A percentile compares a stretch with the other conserved stretches of the same genome.
Conservation (phyloP, 2,888 invertebrate species). For the Diarsia rubi region DNA sequence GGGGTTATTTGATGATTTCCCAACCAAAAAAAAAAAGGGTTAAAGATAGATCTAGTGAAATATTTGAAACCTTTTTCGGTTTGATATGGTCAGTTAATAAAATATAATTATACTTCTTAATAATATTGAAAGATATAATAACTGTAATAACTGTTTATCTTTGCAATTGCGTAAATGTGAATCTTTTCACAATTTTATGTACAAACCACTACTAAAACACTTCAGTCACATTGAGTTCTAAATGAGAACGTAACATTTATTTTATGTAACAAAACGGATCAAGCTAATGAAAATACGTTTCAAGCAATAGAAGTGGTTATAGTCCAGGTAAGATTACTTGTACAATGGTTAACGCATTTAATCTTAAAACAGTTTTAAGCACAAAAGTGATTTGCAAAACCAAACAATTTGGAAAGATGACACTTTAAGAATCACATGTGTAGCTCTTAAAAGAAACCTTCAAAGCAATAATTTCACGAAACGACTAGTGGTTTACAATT, state of each 20-base stretch:
- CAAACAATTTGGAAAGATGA: constrained; percentile 10
- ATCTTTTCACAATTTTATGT: background rate
- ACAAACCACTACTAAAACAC: too few species aligned
- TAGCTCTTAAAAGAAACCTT: constrained; percentile 4
- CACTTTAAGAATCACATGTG: constrained; percentile 11
- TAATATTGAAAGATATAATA: background rate
- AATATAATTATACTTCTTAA: background rate
- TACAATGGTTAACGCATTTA: background rate
- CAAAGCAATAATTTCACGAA: background rate
- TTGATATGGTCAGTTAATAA: background rate
- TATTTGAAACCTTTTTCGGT: too few species aligned
- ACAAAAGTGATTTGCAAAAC: constrained; percentile 6
- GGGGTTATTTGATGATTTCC: too few species aligned
- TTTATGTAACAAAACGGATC: background rate
- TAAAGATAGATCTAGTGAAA: background rate
- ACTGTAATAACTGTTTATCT: background rate
- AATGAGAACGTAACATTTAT: too few species aligned
- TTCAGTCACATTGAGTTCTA: background rate
- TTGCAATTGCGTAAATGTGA: background rate
- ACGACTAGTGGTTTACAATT: background rate
- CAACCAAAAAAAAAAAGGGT: too few species aligned
- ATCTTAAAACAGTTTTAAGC: background rate
- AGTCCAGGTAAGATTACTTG: background rate
- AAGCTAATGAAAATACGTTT: background rate
- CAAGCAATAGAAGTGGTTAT: background rate